Evolutionary conservation across 2,797 vertebrate species (phyloP), one percentile per base, ranked within the genome.

Genomic region (Sebastes oblongus): DNA sequence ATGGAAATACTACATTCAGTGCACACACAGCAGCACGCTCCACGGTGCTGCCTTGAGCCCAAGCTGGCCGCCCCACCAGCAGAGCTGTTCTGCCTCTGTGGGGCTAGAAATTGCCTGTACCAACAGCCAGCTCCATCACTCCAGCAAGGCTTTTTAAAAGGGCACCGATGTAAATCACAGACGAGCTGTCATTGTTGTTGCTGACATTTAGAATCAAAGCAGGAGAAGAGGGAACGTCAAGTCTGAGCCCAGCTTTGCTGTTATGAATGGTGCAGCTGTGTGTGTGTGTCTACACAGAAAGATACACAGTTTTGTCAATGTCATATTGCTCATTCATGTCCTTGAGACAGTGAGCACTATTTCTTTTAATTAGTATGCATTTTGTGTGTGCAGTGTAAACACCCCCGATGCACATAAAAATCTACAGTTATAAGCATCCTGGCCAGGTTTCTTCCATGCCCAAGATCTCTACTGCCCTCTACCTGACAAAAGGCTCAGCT

Each of bases 401-500:
- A 75, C 24, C 18, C n/a, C 2, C 20, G 6, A 54, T 32, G 62
- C 32, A 61, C 61, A 60, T 6, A 54, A 29, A 66, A 36, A 69
- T 72, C 20, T 65, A 76, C 16, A 46, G 42, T 46, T 18, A 16
- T 42, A 14, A 16, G 50, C 10, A 11, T 68, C 69, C 72, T 81
- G 25, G 20, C 8, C 18, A 36, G n/a, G 39, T 68, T 65, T n/a
- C 22, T 29, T 69, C 30, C 11, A 18, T 5, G 20, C 4, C 12
- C 39, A 76, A 83, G 84, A 77, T 72, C 85, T 91, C 68, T 92
- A 81, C 88, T 93, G 92, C 91, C 93, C 88, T 82, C 94, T 95
- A 66, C 75, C 72, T 82, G 80, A 61, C 32, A 54, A 75, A 81
- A 69, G 8, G 6, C 64, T 75, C 16, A 76, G 29, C 27, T 77